Conservation (phyloP, 2,113 vertebrate species). For the Corythornis vintsioides region DNA sequence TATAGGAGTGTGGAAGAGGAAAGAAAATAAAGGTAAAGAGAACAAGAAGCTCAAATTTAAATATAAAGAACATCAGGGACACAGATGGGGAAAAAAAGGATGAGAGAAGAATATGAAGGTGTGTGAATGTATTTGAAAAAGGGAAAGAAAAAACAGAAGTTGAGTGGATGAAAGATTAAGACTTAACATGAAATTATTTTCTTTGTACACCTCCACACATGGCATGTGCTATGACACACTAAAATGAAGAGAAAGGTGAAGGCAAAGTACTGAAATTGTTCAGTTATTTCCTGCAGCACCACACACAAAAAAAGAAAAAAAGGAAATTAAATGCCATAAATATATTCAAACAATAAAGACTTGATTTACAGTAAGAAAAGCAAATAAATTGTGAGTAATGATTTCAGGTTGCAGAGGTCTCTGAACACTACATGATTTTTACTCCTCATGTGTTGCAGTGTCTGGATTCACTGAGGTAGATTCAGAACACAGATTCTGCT, state of each 20-base stretch:
- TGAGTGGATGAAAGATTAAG: background rate
- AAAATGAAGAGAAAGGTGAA: background rate
- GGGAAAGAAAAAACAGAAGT: background rate
- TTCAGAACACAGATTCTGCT: conserved; percentile 33
- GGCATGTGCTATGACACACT: background rate
- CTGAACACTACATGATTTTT: background rate
- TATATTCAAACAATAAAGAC: conserved; percentile 42
- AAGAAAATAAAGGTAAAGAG: background rate
- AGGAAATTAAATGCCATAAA: conserved; percentile 26
- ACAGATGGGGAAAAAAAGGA: background rate
- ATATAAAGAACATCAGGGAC: background rate
- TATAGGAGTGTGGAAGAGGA: background rate
- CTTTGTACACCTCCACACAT: background rate
- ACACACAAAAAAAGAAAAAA: background rate
- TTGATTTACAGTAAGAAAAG: conserved; percentile 26
- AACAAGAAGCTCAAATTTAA: background rate
- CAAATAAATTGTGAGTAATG: conserved; percentile 31
- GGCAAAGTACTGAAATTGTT: background rate
- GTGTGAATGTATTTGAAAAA: background rate
- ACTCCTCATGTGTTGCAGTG: background rate
- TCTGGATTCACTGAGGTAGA: conserved; percentile 52
- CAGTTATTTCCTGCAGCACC: background rate
- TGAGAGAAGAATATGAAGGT: background rate
- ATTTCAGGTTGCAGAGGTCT: background rate
- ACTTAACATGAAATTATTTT: background rate